Base-by-base conservation (phyloP, 1,140 invertebrate species). In the Drosophila subobscura region DNA sequence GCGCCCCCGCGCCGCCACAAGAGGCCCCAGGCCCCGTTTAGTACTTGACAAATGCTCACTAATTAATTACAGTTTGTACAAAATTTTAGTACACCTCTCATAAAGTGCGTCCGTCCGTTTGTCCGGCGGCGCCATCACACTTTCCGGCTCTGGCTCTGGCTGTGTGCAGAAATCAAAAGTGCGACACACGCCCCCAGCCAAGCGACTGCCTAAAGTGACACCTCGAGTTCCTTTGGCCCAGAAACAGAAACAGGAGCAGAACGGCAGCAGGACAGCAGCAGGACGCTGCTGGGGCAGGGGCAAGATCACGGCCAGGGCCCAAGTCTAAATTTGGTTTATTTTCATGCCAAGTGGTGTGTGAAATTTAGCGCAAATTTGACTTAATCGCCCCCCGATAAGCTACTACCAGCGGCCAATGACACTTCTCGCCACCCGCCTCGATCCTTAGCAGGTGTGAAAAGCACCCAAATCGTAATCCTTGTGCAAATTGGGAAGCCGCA, bases 31-130 rank as follows among this genome's bases (percentile, higher is more conserved):
- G 61, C 64, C 57, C 51, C 63, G 77, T 86, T 88, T 86, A 88
- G 75, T 90, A 90, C 85, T 90, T 90, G 89, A 90, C 89, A 90
- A 90, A 90, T 90, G 89, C 77, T 89, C 90, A 90, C 89, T 90
- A 90, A 90, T 90, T 90, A 90, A 90, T 90, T 90, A 90, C 89
- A 90, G 89, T 90, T 90, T 90, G 89, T 90, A 90, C 89, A 90
- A 90, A 89, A 79, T 86, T 90, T 90, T 90, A 90, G 89, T 90
- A 84, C 72, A 72, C 83, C 55, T 56, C 86, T 79, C 85, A 84
- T 88, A 89, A 89, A 89, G 84, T 89, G 85, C 85, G 84, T 88
- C 77, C 72, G 89, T 84, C 79, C 60, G 49, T 54, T 46, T 58
- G 61, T 37, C 41, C 29, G 29, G 8, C 29, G 29, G 29, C 29